Conservation (phyloP, 2,113 vertebrate species). For the Vimba vimba region DNA sequence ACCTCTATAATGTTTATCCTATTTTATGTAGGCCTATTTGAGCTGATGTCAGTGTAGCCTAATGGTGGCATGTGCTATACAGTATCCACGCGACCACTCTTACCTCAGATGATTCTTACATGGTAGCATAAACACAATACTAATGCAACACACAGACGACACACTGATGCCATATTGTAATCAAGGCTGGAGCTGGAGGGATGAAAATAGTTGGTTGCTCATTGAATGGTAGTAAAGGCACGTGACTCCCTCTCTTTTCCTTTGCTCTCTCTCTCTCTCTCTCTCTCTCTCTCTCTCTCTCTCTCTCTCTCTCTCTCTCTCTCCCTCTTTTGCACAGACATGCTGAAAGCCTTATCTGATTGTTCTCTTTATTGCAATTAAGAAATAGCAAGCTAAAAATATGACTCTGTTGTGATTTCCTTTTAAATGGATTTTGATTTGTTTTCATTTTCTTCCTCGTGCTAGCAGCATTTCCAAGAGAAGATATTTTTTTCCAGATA, state of each 20-base stretch:
- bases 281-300: neutral
- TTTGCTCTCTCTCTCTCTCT: slow-evolving; percentile 28
- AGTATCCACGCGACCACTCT: slow-evolving; percentile 5
- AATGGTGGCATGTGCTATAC: neutral
- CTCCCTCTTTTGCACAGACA: slow-evolving; percentile 29
- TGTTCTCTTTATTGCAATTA: slow-evolving; percentile 75
- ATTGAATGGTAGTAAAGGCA: slow-evolving; percentile 60
- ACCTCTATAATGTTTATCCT: too few relatives aligned
- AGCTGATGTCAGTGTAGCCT: neutral
- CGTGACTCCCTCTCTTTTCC: slow-evolving; percentile 58
- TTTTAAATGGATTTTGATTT: slow-evolving; percentile 70
- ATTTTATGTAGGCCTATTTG: neutral
- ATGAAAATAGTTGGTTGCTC: slow-evolving; percentile 56
- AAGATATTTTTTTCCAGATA: slow-evolving; percentile 23
- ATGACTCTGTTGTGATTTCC: slow-evolving; percentile 66
- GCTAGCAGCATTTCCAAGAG: slow-evolving; percentile 46
- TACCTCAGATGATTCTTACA: slow-evolving; percentile 31
- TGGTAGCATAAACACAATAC: slow-evolving; percentile 38
- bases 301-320: slow-evolving; percentile 27
- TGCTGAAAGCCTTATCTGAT: slow-evolving; percentile 69
- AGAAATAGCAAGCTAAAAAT: slow-evolving; percentile 70
- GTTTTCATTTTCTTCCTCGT: slow-evolving; percentile 36
- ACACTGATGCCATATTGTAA: slow-evolving; percentile 39
- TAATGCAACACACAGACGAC: slow-evolving; percentile 26
- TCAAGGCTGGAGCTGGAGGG: slow-evolving; percentile 41